Base-by-base conservation (phyloP, 2,888 invertebrate species). In the Synanthedon andrenaeformis region DNA sequence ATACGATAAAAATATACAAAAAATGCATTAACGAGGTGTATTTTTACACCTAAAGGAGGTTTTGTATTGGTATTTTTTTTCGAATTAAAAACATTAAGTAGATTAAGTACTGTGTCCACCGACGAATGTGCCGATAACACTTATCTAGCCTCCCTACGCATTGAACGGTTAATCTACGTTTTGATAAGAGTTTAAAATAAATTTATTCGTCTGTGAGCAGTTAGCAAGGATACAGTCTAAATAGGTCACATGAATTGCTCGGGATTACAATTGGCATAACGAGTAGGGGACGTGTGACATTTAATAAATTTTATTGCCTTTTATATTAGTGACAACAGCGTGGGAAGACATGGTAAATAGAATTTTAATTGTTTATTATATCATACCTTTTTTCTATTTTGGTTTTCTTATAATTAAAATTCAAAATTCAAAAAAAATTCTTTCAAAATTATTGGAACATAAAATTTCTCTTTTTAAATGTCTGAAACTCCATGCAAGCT, bases 231-330 rank as follows among this genome's bases (percentile, higher is more conserved):
- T 73, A 49, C 23, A 19, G 12, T 19, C 13, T 19, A 70, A 72
- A 62, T 76, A 68, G 76, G 72, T 58, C 77, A 67, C 60, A 65
- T 61, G 72, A 77, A 76, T 75, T 79, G 76, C 69, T 56, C 73
- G 73, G 79, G 80, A 76, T 64, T 63, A 53, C 53, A 42, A 56
- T 58, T 62, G 64, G 58, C 55, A 62, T 59, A 57, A 60, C 58
- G 54, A 56, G 42, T 57, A 57, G 55, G 60, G 67, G 63, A 61
- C 64, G 65, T 57, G 64, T 60, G 61, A 57, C 54, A 55, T 35
- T 35, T 35, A 35, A 52, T 62, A 59, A 59, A 63, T 60, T 57
- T 58, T 55, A 58, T 57, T 57, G 55, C 55, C 45, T 51, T 53
- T 52, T 57, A 55, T 55, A 64, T 62, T 66, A 56, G 50, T 58